phyloP scores from a whole-genome alignment of 1,140 invertebrate genomes.

The Plutomurus gul region DNA sequence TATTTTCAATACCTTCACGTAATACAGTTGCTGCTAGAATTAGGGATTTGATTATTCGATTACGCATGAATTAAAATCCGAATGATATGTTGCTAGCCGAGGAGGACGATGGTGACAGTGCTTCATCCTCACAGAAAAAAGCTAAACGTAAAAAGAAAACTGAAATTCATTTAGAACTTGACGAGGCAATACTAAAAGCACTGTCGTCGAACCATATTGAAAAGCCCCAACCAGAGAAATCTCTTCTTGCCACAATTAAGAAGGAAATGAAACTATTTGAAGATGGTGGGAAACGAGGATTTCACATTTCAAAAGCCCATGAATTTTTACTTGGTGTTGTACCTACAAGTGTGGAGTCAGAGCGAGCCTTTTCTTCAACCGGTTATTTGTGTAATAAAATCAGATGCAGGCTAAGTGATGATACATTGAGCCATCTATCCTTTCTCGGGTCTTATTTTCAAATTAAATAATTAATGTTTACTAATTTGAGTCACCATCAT shows the following conservation, averaged over 20 bases:
- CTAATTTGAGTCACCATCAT: no score
- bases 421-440: neutral
- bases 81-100: neutral
- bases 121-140: neutral
- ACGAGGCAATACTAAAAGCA: neutral
- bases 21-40: neutral
- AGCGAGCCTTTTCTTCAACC: neutral
- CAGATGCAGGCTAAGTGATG: neutral
- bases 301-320: neutral
- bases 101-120: neutral
- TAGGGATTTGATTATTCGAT: neutral
- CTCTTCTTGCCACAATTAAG: neutral
- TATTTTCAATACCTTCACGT: neutral
- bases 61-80: neutral
- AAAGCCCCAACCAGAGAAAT: neutral
- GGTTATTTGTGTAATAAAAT: neutral
- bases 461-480: no score
- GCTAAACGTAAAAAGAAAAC: neutral
- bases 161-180: neutral
- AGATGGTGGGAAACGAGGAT: neutral
- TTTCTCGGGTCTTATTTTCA: neutral
- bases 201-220: neutral
- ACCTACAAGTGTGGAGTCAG: neutral
- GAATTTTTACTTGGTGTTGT: neutral
- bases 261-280: constrained; percentile 19